Evolutionary conservation across 2,888 invertebrate species (phyloP).

Genomic region (Nephrocerus scutellatus): DNA sequence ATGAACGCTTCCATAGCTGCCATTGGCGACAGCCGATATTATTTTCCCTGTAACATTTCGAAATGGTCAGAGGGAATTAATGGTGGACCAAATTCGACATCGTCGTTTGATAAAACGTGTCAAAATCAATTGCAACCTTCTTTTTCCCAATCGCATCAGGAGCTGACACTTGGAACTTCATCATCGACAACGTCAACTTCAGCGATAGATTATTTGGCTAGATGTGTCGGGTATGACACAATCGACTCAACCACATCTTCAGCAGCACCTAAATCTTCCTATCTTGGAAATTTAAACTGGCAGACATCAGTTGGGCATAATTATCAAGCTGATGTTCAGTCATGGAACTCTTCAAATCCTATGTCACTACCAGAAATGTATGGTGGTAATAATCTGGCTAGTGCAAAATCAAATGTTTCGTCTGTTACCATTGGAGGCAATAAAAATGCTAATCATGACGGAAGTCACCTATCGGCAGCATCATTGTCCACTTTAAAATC

Average conservation of each 20-base stretch:
- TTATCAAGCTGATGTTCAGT: slow-evolving; percentile 27
- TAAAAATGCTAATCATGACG: slow-evolving; percentile 10
- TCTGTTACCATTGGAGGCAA: too few species aligned
- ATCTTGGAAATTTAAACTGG: slow-evolving; percentile 25
- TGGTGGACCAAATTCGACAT: slow-evolving; percentile 21
- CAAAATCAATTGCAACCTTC: slow-evolving; percentile 6
- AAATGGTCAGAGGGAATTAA: slow-evolving; percentile 40
- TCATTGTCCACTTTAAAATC: slow-evolving; percentile 2
- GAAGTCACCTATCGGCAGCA: not conserved
- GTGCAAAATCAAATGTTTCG: too few species aligned
- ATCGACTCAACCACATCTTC: slow-evolving; percentile 20
- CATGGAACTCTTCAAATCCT: slow-evolving; percentile 29
- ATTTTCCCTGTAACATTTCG: slow-evolving; percentile 25
- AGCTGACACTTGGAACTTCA: slow-evolving; percentile 2
- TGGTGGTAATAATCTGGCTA: slow-evolving; percentile 20
- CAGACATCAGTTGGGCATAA: slow-evolving; percentile 26
- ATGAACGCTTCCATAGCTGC: slow-evolving; percentile 19
- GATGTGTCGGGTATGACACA: slow-evolving; percentile 17
- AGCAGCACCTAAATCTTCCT: slow-evolving; percentile 21
- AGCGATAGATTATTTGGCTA: slow-evolving; percentile 20
- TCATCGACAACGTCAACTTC: slow-evolving; percentile 16
- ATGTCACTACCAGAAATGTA: slow-evolving; percentile 30
- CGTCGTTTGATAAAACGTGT: slow-evolving; percentile 6
- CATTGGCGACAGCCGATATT: slow-evolving; percentile 19
- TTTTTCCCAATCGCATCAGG: not conserved